phyloP scores from a whole-genome alignment of 2,888 invertebrate species.

The Ennomos fuscantarius region DNA sequence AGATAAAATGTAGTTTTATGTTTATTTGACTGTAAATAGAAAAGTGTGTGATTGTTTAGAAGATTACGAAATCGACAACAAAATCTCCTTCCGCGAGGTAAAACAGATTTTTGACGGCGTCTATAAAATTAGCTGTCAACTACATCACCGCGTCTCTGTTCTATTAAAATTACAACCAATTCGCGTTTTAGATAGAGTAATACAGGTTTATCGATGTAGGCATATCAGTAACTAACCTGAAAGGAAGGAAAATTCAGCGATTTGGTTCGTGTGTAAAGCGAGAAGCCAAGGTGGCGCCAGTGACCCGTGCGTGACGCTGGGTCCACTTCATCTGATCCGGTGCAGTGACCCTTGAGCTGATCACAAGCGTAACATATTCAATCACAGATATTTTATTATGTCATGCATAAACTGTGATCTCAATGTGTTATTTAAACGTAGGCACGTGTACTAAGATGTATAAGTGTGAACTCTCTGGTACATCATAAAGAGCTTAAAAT shows the following conservation, averaged over 20 bases:
- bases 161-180: slow-evolving; percentile 4
- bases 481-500: no score
- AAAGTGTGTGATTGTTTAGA: slow-evolving; percentile 6
- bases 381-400: slow-evolving; percentile 9
- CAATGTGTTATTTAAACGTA: no score
- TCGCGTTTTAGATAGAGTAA: slow-evolving; percentile 6
- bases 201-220: slow-evolving; percentile 5
- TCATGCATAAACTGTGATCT: no score
- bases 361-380: background rate
- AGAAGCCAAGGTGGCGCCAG: no score
- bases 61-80: background rate
- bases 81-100: background rate
- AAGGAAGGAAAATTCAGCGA: slow-evolving; percentile 4
- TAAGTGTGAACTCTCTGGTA: background rate
- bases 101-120: slow-evolving; percentile 1
- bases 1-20: slow-evolving; percentile 18
- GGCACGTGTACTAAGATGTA: background rate
- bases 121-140: slow-evolving; percentile 19
- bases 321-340: slow-evolving; percentile 4
- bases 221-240: slow-evolving; percentile 4
- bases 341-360: slow-evolving; percentile 11
- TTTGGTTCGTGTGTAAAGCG: slow-evolving; percentile 5
- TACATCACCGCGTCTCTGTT: background rate
- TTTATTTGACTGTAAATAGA: slow-evolving; percentile 21
- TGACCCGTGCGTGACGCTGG: slow-evolving; percentile 3